Conservation (phyloP, 2,797 vertebrate genomes). For the Halcyon leucocephala region DNA sequence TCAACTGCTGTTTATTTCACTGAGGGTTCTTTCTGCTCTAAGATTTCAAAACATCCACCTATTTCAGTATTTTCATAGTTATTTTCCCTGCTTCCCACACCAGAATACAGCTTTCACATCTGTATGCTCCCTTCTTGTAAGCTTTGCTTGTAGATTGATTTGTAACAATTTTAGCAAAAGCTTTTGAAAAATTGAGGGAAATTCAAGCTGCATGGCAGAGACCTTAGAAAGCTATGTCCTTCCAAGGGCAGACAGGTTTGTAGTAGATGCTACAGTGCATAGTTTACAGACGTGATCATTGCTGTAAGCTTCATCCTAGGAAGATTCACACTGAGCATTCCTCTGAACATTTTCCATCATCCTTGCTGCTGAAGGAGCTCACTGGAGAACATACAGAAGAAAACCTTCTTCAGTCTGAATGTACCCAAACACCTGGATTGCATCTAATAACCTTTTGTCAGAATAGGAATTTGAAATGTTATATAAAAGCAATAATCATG, state of each 20-base stretch:
- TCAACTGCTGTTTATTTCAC: not conserved
- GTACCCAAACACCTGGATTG: not conserved
- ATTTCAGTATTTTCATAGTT: not conserved
- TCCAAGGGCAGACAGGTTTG: not conserved
- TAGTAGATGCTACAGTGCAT: fast-evolving
- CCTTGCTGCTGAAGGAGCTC: not conserved
- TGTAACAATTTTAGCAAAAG: not conserved
- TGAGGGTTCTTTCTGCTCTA: not conserved
- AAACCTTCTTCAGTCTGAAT: not conserved
- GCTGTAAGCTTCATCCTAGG: not conserved
- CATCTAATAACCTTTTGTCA: not conserved
- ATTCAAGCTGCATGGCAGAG: not conserved
- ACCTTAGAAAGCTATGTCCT: not conserved
- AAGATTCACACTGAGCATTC: not conserved
- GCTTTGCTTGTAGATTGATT: not conserved
- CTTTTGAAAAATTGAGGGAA: not conserved
- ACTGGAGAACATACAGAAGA: not conserved
- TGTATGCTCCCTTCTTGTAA: fast-evolving
- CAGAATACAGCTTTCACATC: not conserved
- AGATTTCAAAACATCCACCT: not conserved
- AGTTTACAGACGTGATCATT: not conserved
- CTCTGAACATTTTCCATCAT: not conserved
- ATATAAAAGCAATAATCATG: not conserved
- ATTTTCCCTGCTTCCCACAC: not conserved
- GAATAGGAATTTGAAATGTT: not conserved